Conservation (phyloP, 92 coral and sea anemone species). For the Phenganax marumi region DNA sequence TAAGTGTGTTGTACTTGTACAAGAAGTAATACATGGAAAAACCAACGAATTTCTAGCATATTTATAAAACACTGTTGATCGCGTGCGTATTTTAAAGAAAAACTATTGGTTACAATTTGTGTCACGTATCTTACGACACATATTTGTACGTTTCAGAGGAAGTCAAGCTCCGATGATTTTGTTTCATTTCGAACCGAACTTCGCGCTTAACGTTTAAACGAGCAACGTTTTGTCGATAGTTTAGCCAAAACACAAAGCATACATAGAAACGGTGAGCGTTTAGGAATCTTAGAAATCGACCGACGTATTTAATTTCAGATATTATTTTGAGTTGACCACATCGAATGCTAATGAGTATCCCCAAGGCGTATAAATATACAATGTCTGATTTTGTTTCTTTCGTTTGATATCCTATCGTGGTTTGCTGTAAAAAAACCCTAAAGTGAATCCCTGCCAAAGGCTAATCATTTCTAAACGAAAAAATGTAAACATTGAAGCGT, state of each 20-base stretch:
- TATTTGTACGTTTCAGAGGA: neutral
- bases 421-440: neutral
- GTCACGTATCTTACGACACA: neutral
- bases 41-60: neutral
- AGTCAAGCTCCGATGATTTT: neutral
- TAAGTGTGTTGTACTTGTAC: constrained; percentile 1
- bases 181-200: no score
- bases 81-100: neutral
- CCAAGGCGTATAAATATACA: constrained; percentile 7
- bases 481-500: constrained; percentile 8
- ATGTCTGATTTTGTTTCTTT: neutral
- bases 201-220: no score
- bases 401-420: neutral
- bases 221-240: neutral
- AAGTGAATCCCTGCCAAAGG: neutral
- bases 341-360: constrained; percentile 9
- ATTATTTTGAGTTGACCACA: neutral
- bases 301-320: no score
- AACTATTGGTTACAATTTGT: neutral
- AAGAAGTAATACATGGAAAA: neutral
- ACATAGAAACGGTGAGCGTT: no score
- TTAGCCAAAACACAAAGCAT: no score
- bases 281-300: no score
- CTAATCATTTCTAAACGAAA: neutral
- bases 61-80: constrained; percentile 4